Evolutionary conservation across 1,140 invertebrate species (phyloP), one percentile per base, ranked within the genome.

Genomic region (Calliphora vicina): DNA sequence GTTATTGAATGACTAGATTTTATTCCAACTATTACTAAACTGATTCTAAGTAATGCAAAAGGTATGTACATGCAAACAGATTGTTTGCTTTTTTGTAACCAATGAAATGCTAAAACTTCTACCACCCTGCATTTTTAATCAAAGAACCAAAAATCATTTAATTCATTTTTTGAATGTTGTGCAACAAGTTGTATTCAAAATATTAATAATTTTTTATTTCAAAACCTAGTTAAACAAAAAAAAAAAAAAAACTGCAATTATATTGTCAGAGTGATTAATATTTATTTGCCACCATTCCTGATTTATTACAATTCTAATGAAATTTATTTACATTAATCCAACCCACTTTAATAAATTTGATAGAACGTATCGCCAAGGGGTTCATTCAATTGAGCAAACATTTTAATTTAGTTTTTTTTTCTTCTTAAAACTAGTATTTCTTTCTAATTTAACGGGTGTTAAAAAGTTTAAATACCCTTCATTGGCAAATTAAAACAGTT

Each of bases 311-410:
- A 67, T 67, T 10, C 25, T 67, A 67, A 67, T 67, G 4, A 67
- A 67, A 67, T 20, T 67, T 67, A 67, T 67, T 67, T 67, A 20
- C 20, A 67, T 25, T 23, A 67, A 67, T 10, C 20, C 20, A 23
- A 67, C n/a, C 61, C 61, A 67, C 61, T 67, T 67, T 25, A 23
- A 67, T n/a, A n/a, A n/a, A n/a, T n/a, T n/a, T n/a, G n/a, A n/a
- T n/a, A n/a, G n/a, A 50, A 50, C 10, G 61, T n/a, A 61, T 61
- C 50, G 17, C 50, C 17, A 61, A 43, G n/a, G 61, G 20, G 1
- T 20, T 67, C n/a, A n/a, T 6, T 2, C n/a, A 23, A 67, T 25
- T 67, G 4, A 50, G 17, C 45, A 50, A 50, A 50, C 45, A 50
- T 13, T 50, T 50, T 50, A 17, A 50, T 50, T 50, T 50, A 50